phyloP scores from a whole-genome alignment of 2,888 invertebrate genomes.

The Pandemis cinnamomeana region DNA sequence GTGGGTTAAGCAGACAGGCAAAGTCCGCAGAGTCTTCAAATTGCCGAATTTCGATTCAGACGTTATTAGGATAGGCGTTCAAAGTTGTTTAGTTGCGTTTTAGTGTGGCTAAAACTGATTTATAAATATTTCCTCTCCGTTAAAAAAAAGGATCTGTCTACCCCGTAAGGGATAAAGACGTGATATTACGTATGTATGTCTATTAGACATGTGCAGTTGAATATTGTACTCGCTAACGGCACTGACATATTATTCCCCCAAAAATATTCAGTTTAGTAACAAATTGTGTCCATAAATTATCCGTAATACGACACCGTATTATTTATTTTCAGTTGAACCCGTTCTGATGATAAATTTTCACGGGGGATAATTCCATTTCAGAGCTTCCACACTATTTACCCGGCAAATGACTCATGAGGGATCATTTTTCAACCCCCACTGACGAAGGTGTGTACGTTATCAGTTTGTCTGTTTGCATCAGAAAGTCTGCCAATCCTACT shows the following conservation, averaged over 20 bases:
- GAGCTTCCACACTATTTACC: constrained; percentile 1
- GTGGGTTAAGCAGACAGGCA: no score
- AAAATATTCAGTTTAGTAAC: constrained; percentile 2
- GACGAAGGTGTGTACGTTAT: background rate
- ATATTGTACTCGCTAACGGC: background rate
- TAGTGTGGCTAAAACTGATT: no score
- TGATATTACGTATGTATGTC: no score
- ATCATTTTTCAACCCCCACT: background rate
- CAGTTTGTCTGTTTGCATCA: background rate
- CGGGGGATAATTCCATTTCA: constrained; percentile 3
- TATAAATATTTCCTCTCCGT: no score
- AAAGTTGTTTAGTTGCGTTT: no score
- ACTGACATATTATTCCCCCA: background rate
- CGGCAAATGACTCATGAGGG: background rate
- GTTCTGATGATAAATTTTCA: background rate
- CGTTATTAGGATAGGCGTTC: no score
- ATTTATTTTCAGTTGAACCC: constrained; percentile 6
- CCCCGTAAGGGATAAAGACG: no score
- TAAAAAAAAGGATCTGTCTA: no score
- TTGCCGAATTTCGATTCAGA: no score
- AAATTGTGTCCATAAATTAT: constrained; percentile 1
- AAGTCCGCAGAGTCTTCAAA: no score
- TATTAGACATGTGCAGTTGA: no score
- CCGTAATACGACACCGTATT: background rate
- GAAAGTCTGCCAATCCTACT: no score